phyloP scores from a whole-genome alignment of 2,888 invertebrate genomes.

The Caenorhabditis sulstoni region DNA sequence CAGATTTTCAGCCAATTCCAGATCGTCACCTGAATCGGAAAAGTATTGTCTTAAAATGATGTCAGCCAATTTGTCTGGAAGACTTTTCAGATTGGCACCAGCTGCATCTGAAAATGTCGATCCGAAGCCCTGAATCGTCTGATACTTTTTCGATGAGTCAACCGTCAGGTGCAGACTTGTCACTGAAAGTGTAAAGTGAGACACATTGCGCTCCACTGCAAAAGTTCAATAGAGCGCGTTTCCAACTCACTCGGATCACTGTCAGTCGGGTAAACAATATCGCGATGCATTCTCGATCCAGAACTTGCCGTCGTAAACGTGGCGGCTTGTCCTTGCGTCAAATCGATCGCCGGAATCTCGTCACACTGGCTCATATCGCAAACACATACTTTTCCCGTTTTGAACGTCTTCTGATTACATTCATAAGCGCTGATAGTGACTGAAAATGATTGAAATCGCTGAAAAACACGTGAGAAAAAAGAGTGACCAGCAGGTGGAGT shows the following conservation, averaged over 20 bases:
- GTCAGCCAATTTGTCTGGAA: slow-evolving; percentile 43
- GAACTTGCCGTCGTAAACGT: slow-evolving; percentile 56
- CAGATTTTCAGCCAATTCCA: neutral
- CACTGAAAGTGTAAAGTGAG: slow-evolving; percentile 37
- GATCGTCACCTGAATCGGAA: slow-evolving; percentile 32
- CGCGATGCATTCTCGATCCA: slow-evolving; percentile 62
- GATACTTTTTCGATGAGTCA: slow-evolving; percentile 43
- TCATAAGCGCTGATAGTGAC: neutral
- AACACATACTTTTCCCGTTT: slow-evolving; percentile 66
- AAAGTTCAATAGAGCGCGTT: neutral
- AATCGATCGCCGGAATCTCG: slow-evolving; percentile 47
- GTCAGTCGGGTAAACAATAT: slow-evolving; percentile 49
- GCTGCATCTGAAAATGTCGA: slow-evolving; percentile 55
- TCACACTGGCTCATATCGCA: slow-evolving; percentile 72
- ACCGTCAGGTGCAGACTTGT: slow-evolving; percentile 43
- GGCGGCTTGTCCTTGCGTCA: slow-evolving; percentile 60
- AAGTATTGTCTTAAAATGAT: slow-evolving; percentile 47
- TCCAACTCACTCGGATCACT: slow-evolving; percentile 40
- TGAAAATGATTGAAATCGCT: too few species aligned
- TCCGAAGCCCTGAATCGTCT: slow-evolving; percentile 51
- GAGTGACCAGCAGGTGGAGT: too few species aligned
- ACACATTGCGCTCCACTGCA: neutral
- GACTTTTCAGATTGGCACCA: slow-evolving; percentile 46
- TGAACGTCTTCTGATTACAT: slow-evolving; percentile 50
- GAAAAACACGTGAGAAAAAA: too few species aligned